Percentiles rank a stretch among this genome's conserved stretches.
Evolutionary conservation across 1,140 invertebrate genomes (phyloP).

Genomic region (Lanistes nyassanus): DNA sequence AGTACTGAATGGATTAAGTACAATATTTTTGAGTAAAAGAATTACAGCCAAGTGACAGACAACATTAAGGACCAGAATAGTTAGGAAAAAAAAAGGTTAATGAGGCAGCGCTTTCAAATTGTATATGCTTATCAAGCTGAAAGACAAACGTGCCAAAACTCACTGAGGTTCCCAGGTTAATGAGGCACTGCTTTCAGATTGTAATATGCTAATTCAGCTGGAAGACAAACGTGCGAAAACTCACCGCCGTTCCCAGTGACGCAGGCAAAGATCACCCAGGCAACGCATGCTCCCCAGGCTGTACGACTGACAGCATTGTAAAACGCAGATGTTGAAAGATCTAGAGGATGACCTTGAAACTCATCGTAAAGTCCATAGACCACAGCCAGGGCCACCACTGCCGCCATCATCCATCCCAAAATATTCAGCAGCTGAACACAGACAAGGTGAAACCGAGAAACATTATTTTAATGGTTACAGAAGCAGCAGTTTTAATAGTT

Average conservation of each 20-base stretch:
- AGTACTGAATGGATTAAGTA: neutral
- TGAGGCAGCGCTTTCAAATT: neutral
- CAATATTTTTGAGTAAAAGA: neutral
- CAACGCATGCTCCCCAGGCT: slow-evolving; percentile 63
- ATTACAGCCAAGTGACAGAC: no score
- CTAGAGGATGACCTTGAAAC: slow-evolving; percentile 30
- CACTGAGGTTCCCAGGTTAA: neutral
- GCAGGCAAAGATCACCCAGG: slow-evolving; percentile 68
- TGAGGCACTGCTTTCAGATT: slow-evolving; percentile 37
- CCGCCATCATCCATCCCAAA: slow-evolving; percentile 40
- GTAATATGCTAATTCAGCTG: slow-evolving; percentile 58
- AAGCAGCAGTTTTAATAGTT: neutral
- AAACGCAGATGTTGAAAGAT: slow-evolving; percentile 41
- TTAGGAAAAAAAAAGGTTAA: neutral
- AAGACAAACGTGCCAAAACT: neutral
- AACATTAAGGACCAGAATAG: no score
- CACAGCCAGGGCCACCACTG: slow-evolving; percentile 31
- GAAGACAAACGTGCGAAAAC: neutral
- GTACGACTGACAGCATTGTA: slow-evolving; percentile 60
- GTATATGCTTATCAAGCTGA: neutral
- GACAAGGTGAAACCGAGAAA: neutral
- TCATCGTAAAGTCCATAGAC: slow-evolving; percentile 48
- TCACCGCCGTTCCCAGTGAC: slow-evolving; percentile 56
- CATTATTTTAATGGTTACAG: neutral
- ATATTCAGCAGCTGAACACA: slow-evolving; percentile 15